Evolutionary conservation across 2,113 vertebrate species (phyloP).

Genomic region (Nothobranchius kuhntae): DNA sequence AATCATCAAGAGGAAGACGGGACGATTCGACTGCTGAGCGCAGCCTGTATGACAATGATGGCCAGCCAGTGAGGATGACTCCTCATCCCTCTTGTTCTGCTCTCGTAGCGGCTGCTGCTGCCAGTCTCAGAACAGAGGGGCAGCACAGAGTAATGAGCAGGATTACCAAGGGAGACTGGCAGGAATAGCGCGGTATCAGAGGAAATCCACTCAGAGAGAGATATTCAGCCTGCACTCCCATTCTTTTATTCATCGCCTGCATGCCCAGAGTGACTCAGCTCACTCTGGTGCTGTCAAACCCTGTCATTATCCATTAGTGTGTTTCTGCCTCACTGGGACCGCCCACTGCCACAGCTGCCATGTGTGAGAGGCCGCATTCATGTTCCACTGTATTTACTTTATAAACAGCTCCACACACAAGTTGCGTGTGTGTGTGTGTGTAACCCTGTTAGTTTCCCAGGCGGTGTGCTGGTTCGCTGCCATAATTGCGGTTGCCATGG

Average conservation of each 20-base stretch:
- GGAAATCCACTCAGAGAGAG: slow-evolving; percentile 60
- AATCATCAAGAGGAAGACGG: slow-evolving; percentile 14
- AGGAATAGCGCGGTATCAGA: slow-evolving; percentile 68
- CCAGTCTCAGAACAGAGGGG: slow-evolving; percentile 50
- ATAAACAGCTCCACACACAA: slow-evolving; percentile 13
- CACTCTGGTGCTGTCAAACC: slow-evolving; percentile 70
- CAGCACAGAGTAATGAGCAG: slow-evolving; percentile 59
- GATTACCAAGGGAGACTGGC: slow-evolving; percentile 66
- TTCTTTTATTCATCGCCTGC: slow-evolving; percentile 73
- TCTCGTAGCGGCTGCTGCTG: slow-evolving; percentile 44
- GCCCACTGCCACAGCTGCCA: slow-evolving; percentile 49
- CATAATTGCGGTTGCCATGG: slow-evolving; percentile 6
- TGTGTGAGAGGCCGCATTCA: slow-evolving; percentile 30
- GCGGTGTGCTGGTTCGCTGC: slow-evolving; percentile 22
- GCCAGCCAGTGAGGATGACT: slow-evolving; percentile 14
- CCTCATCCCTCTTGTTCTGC: slow-evolving; percentile 28
- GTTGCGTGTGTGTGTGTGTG: not conserved
- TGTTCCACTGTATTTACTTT: slow-evolving; percentile 12
- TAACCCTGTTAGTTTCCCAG: slow-evolving; percentile 16
- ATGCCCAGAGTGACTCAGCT: slow-evolving; percentile 68
- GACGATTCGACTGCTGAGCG: slow-evolving; percentile 3
- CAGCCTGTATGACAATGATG: slow-evolving; percentile 12
- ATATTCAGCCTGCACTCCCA: slow-evolving; percentile 52
- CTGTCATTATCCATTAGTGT: slow-evolving; percentile 74
- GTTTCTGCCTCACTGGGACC: slow-evolving; percentile 52